Base-by-base conservation (phyloP, 1,140 invertebrate species). In the Drusus annulatus region DNA sequence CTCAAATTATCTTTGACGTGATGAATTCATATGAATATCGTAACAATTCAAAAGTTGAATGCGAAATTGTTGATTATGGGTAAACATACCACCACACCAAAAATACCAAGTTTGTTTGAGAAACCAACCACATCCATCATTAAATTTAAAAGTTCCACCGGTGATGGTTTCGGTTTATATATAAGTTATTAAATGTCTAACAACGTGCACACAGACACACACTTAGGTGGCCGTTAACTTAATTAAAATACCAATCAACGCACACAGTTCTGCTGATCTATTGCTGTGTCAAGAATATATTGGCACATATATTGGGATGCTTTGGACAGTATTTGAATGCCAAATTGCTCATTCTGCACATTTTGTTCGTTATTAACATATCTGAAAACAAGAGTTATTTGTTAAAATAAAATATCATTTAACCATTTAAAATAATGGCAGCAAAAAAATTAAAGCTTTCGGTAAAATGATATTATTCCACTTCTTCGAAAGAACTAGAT, bases 101-200 rank as follows among this genome's bases (percentile, higher is more conserved):
- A 56, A 79, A 79, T 73, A 73, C 50, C 71, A 31, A 10, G 19
- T 16, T 16, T 81, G 76, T 79, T 81, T 81, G 73, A 76, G 17
- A 54, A 69, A 63, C 36, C 65, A 71, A 71, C 71, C 62, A 71
- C 76, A 76, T 75, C 73, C 68, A 79, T 79, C 80, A 81, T 81
- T 71, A 79, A 79, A 79, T 28, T 71, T 45, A 1, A 45, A 10
- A 13, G 36, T 45, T 36, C 36, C 13, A 45, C 10, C 36, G 10
- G 36, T 45, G 36, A 45, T 45, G 36, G 36, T 45, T 45, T 7
- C 10, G 36, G 13, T 10, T 45, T 45, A 0, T 8, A 45, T 45
- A 45, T 45, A 45, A 45, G 8, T 45, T 45, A 10, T 13, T 13
- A 1, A 45, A 1, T 45, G 36, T 45, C 36, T 45, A 7, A 45